These are phyloP conservation scores for Syngnathus rostellatus DNA, from an alignment of 2,797 vertebrate species.

Conservation along the genomic window DNA sequence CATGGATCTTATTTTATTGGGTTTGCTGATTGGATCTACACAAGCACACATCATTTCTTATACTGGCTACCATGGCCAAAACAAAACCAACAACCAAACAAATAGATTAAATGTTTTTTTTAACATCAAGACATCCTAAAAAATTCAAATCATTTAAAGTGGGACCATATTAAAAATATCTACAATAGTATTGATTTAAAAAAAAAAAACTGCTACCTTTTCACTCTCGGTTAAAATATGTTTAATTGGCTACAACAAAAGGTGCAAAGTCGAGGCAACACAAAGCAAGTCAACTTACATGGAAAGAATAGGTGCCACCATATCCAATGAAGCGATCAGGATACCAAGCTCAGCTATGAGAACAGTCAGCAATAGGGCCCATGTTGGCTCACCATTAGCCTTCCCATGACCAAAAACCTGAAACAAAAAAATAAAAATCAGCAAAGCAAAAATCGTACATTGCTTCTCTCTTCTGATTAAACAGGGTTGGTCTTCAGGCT, in stretches of 20 bases:
- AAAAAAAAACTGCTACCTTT: too few relatives aligned
- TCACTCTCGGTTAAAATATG: too few relatives aligned
- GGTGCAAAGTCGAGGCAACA: too few relatives aligned
- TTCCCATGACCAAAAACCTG: constrained; percentile 95
- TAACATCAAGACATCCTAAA: too few relatives aligned
- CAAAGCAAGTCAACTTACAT: constrained; percentile 74
- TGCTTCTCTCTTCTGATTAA: not conserved
- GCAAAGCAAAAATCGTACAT: constrained; percentile 35
- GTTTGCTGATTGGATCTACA: not conserved
- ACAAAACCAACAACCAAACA: too few relatives aligned
- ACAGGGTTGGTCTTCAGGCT: too few relatives aligned
- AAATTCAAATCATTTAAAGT: too few relatives aligned
- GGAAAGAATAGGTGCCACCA: constrained; percentile 98
- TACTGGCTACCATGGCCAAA: too few relatives aligned
- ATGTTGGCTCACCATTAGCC: constrained; percentile 90
- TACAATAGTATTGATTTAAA: too few relatives aligned
- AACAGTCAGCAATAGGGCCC: constrained; percentile 90
- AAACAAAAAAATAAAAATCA: not conserved
- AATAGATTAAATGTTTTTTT: too few relatives aligned
- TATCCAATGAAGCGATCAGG: constrained; percentile 93
- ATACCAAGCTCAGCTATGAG: constrained; percentile 94
- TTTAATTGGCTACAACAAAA: too few relatives aligned
- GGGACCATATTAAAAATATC: too few relatives aligned
- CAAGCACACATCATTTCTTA: not conserved
- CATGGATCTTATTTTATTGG: not conserved